These are phyloP conservation scores for Ctenoplectra terminalis DNA, from an alignment of 1,140 invertebrate genomes.

Conservation along the genomic window DNA sequence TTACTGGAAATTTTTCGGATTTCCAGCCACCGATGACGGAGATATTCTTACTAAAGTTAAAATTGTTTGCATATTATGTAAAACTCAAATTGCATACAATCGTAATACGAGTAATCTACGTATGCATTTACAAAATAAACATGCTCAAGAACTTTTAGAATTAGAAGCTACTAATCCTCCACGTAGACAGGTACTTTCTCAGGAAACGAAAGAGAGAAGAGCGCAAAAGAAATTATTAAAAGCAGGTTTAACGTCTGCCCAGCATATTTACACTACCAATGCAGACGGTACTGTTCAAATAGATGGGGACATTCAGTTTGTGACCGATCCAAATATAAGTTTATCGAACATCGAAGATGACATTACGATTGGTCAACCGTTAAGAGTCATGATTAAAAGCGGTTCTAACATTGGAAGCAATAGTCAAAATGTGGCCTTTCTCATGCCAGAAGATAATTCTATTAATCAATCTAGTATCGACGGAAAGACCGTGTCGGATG, in stretches of 20 bases:
- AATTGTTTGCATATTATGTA: conserved; percentile 86
- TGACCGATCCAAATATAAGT: conserved; percentile 79
- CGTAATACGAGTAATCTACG: conserved; percentile 86
- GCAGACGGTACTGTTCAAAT: conserved; percentile 82
- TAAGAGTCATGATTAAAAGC: conserved; percentile 78
- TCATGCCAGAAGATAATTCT: conserved; percentile 73
- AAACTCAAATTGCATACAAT: conserved; percentile 86
- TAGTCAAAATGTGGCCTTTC: conserved; percentile 72
- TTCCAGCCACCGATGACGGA: conserved; percentile 85
- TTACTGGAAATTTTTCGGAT: conserved; percentile 87
- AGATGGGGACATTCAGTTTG: conserved; percentile 81
- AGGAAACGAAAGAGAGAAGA: conserved; percentile 79
- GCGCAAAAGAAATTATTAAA: conserved; percentile 79
- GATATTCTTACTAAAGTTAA: conserved; percentile 86
- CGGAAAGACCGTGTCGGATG: conserved; percentile 79
- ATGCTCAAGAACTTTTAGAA: conserved; percentile 81
- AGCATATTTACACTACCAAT: conserved; percentile 81
- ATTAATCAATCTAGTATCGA: conserved; percentile 63
- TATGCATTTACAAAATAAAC: conserved; percentile 86
- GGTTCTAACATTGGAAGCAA: conserved; percentile 51
- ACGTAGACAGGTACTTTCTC: conserved; percentile 68
- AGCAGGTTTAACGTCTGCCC: conserved; percentile 66
- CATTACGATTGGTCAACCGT: conserved; percentile 75
- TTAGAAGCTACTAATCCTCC: conserved; percentile 79
- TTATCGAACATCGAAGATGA: conserved; percentile 77